phyloP scores from a whole-genome alignment of 2,888 invertebrate species.

The Fragum fragum region DNA sequence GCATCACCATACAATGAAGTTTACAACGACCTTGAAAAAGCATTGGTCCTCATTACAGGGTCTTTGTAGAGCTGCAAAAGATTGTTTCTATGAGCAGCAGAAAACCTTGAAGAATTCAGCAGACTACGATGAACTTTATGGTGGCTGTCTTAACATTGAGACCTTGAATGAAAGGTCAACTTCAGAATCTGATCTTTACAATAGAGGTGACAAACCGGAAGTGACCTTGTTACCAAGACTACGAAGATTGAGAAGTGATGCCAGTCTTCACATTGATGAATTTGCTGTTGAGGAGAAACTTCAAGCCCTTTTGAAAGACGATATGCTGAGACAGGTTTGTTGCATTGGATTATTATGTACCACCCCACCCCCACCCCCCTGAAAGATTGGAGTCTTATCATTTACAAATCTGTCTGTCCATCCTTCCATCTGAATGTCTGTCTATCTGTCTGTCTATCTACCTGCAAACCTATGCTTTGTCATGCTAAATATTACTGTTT shows the following conservation, averaged over 20 bases:
- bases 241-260: conserved; percentile 53
- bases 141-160: conserved; percentile 62
- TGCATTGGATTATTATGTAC: not conserved
- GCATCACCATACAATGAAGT: conserved; percentile 34
- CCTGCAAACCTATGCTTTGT: too few relatives aligned
- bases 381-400: too few relatives aligned
- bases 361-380: too few relatives aligned
- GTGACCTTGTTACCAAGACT: conserved; percentile 61
- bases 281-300: conserved; percentile 64
- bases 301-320: conserved; percentile 64
- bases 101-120: conserved; percentile 38
- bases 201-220: conserved; percentile 52
- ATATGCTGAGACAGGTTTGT: conserved; percentile 71
- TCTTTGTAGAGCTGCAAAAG: conserved; percentile 56
- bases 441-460: too few relatives aligned
- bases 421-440: too few relatives aligned
- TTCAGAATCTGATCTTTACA: conserved; percentile 66
- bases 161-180: conserved; percentile 68
- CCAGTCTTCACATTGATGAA: conserved; percentile 62
- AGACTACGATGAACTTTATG: conserved; percentile 64
- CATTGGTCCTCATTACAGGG: conserved; percentile 68
- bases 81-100: conserved; percentile 60
- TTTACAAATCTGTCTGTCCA: too few relatives aligned
- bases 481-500: too few relatives aligned
- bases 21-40: conserved; percentile 52